Base-by-base conservation (phyloP, 2,888 invertebrate genomes). In the Meteorus cinctellus region DNA sequence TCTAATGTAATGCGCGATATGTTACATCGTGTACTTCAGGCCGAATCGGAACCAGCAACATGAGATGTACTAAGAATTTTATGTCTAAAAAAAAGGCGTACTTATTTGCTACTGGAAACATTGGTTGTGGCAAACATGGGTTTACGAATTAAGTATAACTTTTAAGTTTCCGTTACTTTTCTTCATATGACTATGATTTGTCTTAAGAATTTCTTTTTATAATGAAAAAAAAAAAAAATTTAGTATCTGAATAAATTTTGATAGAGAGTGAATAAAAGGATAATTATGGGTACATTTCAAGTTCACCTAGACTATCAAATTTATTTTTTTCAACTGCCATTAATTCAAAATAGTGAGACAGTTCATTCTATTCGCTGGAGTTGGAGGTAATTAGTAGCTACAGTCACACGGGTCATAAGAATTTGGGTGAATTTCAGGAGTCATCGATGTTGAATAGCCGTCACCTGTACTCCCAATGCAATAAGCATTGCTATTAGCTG, bases 401-500 rank as follows among this genome's bases (percentile, higher is more conserved):
- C 89, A 89, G 72, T 87, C 87, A 74, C 89, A 89, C 12, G 88
- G 81, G 77, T 89, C 88, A 75, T 85, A 87, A 60, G 80, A 75
- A 29, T 82, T 81, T 27, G 76, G 76, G 12, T 81, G 80, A 0
- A 83, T 81, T 48, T 83, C 82, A 29, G 81, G 78, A 8, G 82
- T 75, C 74, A 77, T 75, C 29, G 79, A 76, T 36, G 78, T 76
- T 2, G 80, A 69, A 6, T 84, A 81, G 6, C 75, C 65, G 66
- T 86, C 87, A 16, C 83, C 84, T 79, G 83, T 86, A 51, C 76
- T 81, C 67, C 78, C 82, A 3, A 81, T 79, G 34, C 82, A 85
- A 34, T 88, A 87, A n/a, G 89, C 85, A 51, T 87, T 88, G 69
- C 85, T 88, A 74, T 87, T 88, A 0, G 90, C 87, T 41, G 87